Percentiles rank a stretch among this genome's conserved stretches.
Evolutionary conservation across 2,797 vertebrate genomes (phyloP).

Genomic region (Liasis olivaceus): DNA sequence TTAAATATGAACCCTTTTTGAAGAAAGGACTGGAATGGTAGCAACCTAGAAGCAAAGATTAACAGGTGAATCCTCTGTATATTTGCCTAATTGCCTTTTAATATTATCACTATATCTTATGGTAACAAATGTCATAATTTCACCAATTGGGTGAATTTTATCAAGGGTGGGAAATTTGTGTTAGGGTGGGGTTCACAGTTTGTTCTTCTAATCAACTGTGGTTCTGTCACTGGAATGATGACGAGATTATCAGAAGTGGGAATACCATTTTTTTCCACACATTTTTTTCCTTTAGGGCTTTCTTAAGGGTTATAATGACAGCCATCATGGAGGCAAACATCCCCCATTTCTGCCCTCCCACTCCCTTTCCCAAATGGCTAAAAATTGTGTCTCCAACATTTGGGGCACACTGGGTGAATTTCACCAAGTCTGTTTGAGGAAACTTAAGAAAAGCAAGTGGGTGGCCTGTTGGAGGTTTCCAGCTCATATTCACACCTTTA

Average conservation of each 20-base stretch:
- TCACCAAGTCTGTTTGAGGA: neutral
- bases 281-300: neutral
- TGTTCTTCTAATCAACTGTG: neutral
- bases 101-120: neutral
- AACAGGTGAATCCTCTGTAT: neutral
- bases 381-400: neutral
- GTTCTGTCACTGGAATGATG: neutral
- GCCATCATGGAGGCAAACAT: neutral
- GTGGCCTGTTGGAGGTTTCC: neutral
- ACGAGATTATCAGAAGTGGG: neutral
- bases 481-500: neutral
- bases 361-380: neutral
- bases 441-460: neutral
- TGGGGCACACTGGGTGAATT: neutral
- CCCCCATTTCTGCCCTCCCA: neutral
- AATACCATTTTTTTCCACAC: neutral
- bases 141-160: neutral
- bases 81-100: neutral
- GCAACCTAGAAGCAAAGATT: neutral
- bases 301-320: neutral
- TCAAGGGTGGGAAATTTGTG: neutral
- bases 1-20: neutral
- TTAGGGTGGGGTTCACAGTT: neutral
- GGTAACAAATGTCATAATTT: neutral
- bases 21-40: neutral